Conservation (phyloP, 2,797 vertebrate genomes). For the Dicrostonyx torquatus region DNA sequence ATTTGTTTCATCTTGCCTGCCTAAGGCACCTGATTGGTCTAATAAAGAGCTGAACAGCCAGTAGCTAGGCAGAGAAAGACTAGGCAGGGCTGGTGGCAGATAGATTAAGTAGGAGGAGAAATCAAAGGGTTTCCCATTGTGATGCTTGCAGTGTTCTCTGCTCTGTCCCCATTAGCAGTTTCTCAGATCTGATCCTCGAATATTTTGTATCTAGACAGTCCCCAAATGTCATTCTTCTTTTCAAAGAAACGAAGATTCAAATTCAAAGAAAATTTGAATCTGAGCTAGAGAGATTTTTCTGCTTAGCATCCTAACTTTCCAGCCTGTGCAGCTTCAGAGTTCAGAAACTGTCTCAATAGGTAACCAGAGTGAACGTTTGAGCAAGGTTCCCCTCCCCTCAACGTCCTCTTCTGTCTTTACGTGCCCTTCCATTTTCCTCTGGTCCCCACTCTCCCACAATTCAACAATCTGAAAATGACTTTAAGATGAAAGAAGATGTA, state of each 20-base stretch:
- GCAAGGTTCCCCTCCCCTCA: neutral
- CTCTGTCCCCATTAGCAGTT: neutral
- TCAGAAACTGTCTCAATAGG: neutral
- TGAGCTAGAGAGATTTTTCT: neutral
- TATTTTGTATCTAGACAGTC: neutral
- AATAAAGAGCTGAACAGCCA: neutral
- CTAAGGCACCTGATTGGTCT: neutral
- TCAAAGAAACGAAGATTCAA: neutral
- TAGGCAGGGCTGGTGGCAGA: neutral
- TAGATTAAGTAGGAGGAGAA: neutral
- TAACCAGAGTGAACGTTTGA: neutral
- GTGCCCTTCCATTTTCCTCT: neutral
- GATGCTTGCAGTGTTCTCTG: neutral
- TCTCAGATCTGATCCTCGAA: neutral
- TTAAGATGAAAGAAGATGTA: neutral
- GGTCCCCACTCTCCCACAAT: neutral
- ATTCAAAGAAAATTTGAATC: neutral
- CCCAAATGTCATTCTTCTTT: neutral
- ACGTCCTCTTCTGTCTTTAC: constrained; percentile 14
- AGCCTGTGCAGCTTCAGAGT: constrained; percentile 1
- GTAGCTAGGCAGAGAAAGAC: neutral
- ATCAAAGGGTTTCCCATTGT: neutral
- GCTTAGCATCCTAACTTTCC: neutral
- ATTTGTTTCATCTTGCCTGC: neutral
- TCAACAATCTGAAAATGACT: neutral